phyloP scores from a whole-genome alignment of 2,113 vertebrate species.

The Felis chaus region DNA sequence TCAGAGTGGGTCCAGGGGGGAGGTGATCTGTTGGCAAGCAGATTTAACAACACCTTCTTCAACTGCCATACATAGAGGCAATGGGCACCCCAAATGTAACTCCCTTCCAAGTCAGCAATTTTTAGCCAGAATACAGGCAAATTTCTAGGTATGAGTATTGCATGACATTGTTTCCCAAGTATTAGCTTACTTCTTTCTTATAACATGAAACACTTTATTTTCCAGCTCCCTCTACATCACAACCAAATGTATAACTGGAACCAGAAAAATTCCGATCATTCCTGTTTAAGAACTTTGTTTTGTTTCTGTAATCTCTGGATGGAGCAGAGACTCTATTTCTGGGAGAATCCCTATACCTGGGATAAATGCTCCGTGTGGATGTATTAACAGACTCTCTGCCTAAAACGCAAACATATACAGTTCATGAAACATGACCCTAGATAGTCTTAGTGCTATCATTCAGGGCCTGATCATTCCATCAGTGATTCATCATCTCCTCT shows the following conservation, averaged over 20 bases:
- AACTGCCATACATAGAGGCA: background rate
- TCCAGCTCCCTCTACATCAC: background rate
- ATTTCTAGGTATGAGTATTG: background rate
- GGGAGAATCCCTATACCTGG: background rate
- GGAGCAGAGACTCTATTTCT: background rate
- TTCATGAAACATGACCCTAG: background rate
- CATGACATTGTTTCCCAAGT: background rate
- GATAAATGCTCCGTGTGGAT: background rate
- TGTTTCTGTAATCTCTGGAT: background rate
- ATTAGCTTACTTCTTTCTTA: background rate
- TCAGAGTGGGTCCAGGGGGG: background rate
- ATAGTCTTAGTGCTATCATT: background rate
- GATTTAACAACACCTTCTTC: background rate
- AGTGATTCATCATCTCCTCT: background rate
- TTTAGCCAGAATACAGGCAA: background rate
- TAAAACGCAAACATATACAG: background rate
- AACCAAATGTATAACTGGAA: background rate
- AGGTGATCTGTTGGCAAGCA: background rate
- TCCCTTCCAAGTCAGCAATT: background rate
- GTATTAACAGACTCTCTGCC: background rate
- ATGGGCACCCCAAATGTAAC: background rate
- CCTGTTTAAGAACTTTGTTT: background rate
- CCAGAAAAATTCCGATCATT: background rate
- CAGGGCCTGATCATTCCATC: background rate
- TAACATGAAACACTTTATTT: background rate